Percentiles rank a stretch among this genome's conserved stretches.
Evolutionary conservation across 2,888 invertebrate genomes (phyloP).

Genomic region (Polymixis lichenea): DNA sequence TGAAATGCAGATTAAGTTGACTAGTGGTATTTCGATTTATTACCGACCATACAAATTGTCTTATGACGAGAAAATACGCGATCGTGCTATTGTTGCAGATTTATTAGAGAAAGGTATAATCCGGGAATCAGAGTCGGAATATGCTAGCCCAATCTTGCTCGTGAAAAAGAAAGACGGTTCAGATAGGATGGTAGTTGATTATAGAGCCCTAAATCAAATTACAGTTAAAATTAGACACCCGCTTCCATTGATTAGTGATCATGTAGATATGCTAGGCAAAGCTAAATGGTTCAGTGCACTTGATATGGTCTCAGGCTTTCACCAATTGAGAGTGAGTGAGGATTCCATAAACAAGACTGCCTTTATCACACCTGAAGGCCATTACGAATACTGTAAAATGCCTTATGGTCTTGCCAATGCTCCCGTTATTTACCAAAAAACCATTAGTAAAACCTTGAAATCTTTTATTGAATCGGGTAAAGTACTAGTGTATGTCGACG

Average conservation of each 20-base stretch:
- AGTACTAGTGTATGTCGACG: neutral
- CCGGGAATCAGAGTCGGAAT: neutral
- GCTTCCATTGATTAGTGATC: neutral
- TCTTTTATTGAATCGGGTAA: neutral
- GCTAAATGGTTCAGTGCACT: neutral
- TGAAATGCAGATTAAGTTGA: neutral
- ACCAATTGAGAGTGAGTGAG: no score
- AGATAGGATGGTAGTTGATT: neutral
- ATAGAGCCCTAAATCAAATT: no score
- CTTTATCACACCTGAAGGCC: no score
- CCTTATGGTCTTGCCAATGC: no score
- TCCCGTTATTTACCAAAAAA: neutral
- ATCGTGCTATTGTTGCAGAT: neutral
- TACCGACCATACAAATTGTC: neutral
- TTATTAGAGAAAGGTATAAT: neutral
- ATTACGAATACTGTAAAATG: no score
- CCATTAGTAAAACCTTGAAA: neutral
- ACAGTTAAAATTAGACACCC: neutral
- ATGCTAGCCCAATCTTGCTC: neutral
- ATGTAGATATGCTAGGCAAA: neutral
- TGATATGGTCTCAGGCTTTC: no score
- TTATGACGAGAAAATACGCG: neutral
- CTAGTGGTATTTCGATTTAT: neutral
- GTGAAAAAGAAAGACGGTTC: neutral
- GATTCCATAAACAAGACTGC: no score